A percentile compares a stretch with the other conserved stretches of the same genome.
phyloP scores from a whole-genome alignment of 2,888 invertebrate species.

The Octonoba sinensis region DNA sequence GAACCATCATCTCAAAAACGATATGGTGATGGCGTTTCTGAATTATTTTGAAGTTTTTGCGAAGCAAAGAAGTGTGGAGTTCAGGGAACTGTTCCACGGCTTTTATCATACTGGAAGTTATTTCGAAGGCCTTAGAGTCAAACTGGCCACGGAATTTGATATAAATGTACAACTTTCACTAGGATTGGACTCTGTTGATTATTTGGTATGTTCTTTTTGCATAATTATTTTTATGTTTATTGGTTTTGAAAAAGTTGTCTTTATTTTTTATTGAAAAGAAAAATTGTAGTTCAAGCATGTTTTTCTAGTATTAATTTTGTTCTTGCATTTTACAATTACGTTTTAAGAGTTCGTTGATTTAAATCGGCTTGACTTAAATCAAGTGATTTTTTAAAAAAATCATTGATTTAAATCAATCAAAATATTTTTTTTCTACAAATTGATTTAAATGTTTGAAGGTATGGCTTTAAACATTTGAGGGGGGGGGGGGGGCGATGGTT shows the following conservation, averaged over 20 bases:
- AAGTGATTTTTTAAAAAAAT: too few species aligned
- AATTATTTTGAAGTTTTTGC: constrained; percentile 23
- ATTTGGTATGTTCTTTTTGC: constrained; percentile 19
- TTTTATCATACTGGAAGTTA: constrained; percentile 65
- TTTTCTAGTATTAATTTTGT: background rate
- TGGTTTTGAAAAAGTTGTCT: too few species aligned
- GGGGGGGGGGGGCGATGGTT: too few species aligned
- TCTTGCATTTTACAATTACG: too few species aligned
- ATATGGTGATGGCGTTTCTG: constrained; percentile 17
- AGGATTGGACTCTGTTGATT: constrained; percentile 1
- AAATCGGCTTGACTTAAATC: too few species aligned
- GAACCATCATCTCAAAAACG: constrained; percentile 16
- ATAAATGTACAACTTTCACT: constrained; percentile 60
- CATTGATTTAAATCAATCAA: too few species aligned
- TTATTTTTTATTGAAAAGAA: too few species aligned
- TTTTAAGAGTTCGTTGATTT: too few species aligned
- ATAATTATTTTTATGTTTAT: background rate
- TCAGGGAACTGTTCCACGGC: constrained; percentile 51
- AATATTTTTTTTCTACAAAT: too few species aligned
- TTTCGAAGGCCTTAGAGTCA: constrained; percentile 64
- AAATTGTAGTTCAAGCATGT: background rate
- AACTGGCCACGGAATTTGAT: constrained; percentile 66
- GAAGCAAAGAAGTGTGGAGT: constrained; percentile 17
- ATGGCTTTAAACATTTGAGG: too few species aligned
- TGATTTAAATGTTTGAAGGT: too few species aligned